Evolutionary conservation across 2,888 invertebrate genomes (phyloP), one percentile per base, ranked within the genome.

Genomic region (Pegoplata infirma): DNA sequence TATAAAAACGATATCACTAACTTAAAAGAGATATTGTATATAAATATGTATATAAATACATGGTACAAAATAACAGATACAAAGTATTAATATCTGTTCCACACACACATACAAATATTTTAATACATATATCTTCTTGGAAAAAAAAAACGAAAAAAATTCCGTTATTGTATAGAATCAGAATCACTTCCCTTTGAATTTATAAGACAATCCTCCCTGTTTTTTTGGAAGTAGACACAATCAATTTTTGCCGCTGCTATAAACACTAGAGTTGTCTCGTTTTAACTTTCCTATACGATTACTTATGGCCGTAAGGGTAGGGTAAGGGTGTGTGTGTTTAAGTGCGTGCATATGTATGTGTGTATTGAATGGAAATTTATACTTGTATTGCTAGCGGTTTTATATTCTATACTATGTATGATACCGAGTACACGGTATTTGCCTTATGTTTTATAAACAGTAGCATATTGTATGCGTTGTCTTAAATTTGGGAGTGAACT

Each of bases 391-490:
- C 14, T 6, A 66, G 67, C 28, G 67, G 32, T 59, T 67, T 28
- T 21, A n/a, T 36, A 59, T 8, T 12, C 53, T 67, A 47, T 28
- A 12, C 21, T 14, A 12, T 21, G 40, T 16, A 47, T 47, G n/a
- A n/a, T n/a, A n/a, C n/a, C n/a, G n/a, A n/a, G n/a, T n/a, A n/a
- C n/a, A n/a, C n/a, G n/a, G n/a, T n/a, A n/a, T n/a, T n/a, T n/a
- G 23, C 63, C 67, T 59, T 67, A 49, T 69, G 40, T 51, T 36
- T 14, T 67, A 25, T 66, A 72, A 81, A 80, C 77, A 73, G 80
- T 81, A 81, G 81, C 81, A 82, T 81, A 82, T 82, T 82, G 81
- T 77, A 71, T 63, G 80, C 75, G 71, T 72, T 79, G 56, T 56
- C 36, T 75, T 56, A 32, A 67, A 75, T 75, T n/a, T 55, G 67